Base-by-base conservation (phyloP, 1,140 invertebrate species). In the Subanguina moxae region DNA sequence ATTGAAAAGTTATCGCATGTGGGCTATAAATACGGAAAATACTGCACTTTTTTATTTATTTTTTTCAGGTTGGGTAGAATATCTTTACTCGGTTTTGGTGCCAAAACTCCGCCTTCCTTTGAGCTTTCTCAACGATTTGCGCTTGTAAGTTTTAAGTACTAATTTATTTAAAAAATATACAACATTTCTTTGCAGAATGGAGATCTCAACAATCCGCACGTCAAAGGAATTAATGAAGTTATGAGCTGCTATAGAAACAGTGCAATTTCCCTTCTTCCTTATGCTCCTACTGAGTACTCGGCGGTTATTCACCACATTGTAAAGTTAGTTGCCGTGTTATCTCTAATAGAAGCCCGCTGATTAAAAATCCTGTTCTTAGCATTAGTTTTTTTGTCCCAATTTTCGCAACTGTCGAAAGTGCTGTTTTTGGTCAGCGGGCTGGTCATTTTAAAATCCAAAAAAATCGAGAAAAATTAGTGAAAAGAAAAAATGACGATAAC, bases 51-150 rank as follows among this genome's bases (percentile, higher is more conserved):
- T n/a, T n/a, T n/a, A 21, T 25, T 25, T 21, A 56, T 38, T 62
- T 43, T 73, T 64, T 77, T 30, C 23, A 76, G 77, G 46, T 38
- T 69, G 25, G 27, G 48, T 17, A 72, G 74, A 15, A 15, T 76
- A 27, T 81, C 76, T 17, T 43, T 76, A 27, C 57, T 76, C 21
- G 74, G 74, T 28, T 76, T 76, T 52, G 74, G 74, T 23, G 74
- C 74, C 15, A 76, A 76, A 72, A 32, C 77, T 43, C 75, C 73
- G 30, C 73, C 73, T 17, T 25, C 46, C n/a, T 74, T 77, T 52
- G 76, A 76, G 52, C 65, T 74, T 38, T 77, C 75, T 21, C 21
- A 74, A 19, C 21, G 65, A n/a, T 74, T 74, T 66, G 70, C 73
- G 0, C 45, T 74, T 75, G 73, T 69, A 21, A 17, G 73, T 57